Percentiles rank a stretch among this genome's conserved stretches.
These are phyloP conservation scores for Enteromius fasciolatus DNA, from an alignment of 2,797 vertebrate genomes.

Conservation along the genomic window DNA sequence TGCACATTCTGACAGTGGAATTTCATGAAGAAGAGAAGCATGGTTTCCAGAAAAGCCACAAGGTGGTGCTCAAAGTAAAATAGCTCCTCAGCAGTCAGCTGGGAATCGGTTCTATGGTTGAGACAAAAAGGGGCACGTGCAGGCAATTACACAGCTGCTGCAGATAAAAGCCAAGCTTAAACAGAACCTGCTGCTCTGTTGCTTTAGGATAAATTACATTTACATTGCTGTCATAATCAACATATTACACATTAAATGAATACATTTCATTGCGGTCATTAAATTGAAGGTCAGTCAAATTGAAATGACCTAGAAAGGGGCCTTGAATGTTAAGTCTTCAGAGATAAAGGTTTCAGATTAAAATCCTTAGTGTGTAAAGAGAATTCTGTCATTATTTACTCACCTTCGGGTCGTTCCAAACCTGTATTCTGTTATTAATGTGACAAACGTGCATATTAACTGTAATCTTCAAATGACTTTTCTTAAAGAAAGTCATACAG, in stretches of 20 bases:
- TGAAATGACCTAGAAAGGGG: background rate
- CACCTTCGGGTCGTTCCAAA: background rate
- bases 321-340: background rate
- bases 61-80: constrained; percentile 32
- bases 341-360: background rate
- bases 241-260: background rate
- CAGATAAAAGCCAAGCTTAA: background rate
- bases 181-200: constrained; percentile 15
- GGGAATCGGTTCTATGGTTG: background rate
- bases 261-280: background rate
- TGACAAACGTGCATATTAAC: background rate
- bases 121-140: constrained; percentile 8
- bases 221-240: background rate
- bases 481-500: background rate
- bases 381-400: background rate
- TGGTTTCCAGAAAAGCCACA: background rate
- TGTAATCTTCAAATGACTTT: background rate
- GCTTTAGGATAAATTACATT: background rate
- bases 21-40: background rate
- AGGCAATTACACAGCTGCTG: background rate
- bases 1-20: background rate
- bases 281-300: background rate
- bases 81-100: background rate
- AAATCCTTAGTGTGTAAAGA: background rate
- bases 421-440: background rate